Base-by-base conservation (phyloP, 1,140 invertebrate genomes). In the Plutomurus gul region DNA sequence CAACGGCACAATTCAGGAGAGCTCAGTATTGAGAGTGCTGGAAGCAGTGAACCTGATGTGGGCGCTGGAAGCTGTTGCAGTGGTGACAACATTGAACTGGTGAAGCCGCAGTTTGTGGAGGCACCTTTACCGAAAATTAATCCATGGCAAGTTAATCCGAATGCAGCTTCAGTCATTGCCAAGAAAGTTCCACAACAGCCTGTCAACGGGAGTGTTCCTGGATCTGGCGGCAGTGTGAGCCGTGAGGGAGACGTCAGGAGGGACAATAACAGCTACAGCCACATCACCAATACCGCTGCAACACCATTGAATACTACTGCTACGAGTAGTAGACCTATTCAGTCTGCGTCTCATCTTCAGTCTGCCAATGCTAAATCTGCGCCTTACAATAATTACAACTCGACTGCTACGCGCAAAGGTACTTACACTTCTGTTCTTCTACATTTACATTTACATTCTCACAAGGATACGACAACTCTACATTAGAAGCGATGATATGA, bases 71-170 rank as follows among this genome's bases (percentile, higher is more conserved):
- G 39, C 49, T 47, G 27, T 47, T 46, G 40, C 25, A 74, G 70
- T 37, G 70, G 40, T 72, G 49, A 60, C 47, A 51, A 56, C 30
- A 46, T 30, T 7, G 70, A 78, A 10, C 4, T 13, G 30, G 77
- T 56, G 18, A 74, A 75, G 39, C 33, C 65, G 4, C 51, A 65
- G 37, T 75, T 75, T 37, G 75, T 82, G 3, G 60, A 30, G 33
- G 81, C 81, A 3, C 81, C 81, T 0, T 27, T 70, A 25, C 81
- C 81, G 43, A 60, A 51, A 49, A 51, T 82, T 18, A 82, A 82
- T 65, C 81, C 81, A 7, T 82, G 81, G 81, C 49, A 60, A 56
- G 77, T 56, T 4, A 82, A 82, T 77, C 27, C 75, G 3, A 82
- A 82, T 33, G 78, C 81, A 20, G 75, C 78, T n/a, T 74, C 76